Percentiles rank a stretch among this genome's conserved stretches.
Conservation (phyloP, 2,113 vertebrate genomes). For the Zosterops hypoxanthus region DNA sequence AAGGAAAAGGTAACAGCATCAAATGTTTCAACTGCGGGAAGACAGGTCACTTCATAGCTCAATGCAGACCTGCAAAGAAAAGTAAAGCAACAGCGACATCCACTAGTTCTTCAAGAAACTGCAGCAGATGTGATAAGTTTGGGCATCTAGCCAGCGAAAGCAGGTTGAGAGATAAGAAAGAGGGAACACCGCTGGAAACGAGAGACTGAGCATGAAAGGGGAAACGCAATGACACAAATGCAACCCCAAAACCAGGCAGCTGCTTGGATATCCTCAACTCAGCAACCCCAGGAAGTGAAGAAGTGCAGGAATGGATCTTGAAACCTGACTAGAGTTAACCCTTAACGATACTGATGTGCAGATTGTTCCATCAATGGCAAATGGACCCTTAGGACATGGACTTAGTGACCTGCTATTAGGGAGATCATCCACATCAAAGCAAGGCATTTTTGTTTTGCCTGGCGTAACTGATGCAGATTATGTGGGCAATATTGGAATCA, state of each 20-base stretch:
- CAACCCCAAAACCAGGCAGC: not conserved
- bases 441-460: not conserved
- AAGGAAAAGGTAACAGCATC: no score
- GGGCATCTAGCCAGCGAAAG: no score
- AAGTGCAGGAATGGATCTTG: not conserved
- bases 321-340: no score
- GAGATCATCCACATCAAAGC: not conserved
- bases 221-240: not conserved
- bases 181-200: no score
- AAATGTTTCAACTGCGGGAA: no score
- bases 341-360: not conserved
- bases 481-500: not conserved
- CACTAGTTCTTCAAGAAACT: not conserved
- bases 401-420: not conserved
- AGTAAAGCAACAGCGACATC: not conserved
- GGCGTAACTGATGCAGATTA: not conserved
- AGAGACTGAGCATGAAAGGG: no score
- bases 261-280: not conserved
- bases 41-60: no score
- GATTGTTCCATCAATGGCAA: not conserved
- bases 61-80: not conserved
- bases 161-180: no score
- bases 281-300: not conserved
- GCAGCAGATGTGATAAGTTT: not conserved
- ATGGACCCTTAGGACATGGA: not conserved